Conservation (phyloP, 2,797 vertebrate genomes). For the Pseudochirops corinnae region DNA sequence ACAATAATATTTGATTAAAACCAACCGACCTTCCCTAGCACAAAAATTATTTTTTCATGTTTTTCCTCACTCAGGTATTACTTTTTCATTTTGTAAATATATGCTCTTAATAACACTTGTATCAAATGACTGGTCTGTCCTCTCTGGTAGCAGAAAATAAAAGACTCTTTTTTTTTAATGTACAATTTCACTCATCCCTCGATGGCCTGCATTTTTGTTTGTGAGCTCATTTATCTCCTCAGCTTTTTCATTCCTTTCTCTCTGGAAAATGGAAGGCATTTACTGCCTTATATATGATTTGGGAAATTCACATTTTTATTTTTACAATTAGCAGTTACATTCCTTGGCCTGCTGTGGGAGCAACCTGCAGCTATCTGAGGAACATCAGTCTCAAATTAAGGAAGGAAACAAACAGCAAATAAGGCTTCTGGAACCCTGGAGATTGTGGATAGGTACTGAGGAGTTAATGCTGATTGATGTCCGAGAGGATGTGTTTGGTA, state of each 20-base stretch:
- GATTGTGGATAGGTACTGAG: neutral
- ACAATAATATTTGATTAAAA: conserved; percentile 11
- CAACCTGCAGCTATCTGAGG: neutral
- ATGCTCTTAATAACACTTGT: conserved; percentile 2
- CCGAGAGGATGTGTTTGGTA: accelerated
- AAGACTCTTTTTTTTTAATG: conserved; percentile 50
- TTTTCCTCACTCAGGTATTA: neutral
- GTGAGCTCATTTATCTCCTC: conserved; percentile 64
- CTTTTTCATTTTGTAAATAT: conserved; percentile 16
- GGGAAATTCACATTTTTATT: conserved; percentile 70
- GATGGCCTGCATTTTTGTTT: conserved; percentile 68
- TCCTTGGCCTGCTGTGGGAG: conserved; percentile 31
- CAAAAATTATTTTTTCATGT: neutral
- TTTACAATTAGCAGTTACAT: conserved; percentile 49
- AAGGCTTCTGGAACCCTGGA: neutral
- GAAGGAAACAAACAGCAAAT: neutral
- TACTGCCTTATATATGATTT: conserved; percentile 59
- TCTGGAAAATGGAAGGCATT: conserved; percentile 64
- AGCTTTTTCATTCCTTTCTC: conserved; percentile 56
- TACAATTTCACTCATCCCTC: conserved; percentile 61
- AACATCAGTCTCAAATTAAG: neutral
- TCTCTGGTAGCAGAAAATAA: conserved; percentile 52
- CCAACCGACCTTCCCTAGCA: conserved; percentile 28
- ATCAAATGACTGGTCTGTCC: conserved; percentile 55
- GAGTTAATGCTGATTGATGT: neutral